A percentile compares a stretch with the other conserved stretches of the same genome.
These are phyloP conservation scores for Rhopalosiphum maidis DNA, from an alignment of 1,140 invertebrate species.

Conservation along the genomic window DNA sequence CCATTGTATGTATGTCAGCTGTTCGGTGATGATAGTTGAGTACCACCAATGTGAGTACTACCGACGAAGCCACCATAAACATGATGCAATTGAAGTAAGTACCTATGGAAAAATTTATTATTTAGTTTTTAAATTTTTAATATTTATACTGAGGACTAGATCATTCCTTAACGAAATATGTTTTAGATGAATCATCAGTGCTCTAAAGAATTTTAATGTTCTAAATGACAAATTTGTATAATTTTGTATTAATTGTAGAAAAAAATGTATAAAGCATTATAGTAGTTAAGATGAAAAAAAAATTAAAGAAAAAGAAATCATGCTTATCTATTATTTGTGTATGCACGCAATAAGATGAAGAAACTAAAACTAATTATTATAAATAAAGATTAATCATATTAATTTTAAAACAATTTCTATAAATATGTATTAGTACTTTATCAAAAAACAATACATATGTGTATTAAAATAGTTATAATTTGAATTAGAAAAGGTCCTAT, in stretches of 20 bases:
- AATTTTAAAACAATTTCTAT: constrained; percentile 9
- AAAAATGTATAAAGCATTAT: constrained; percentile 38
- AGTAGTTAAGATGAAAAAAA: background rate
- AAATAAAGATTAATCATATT: background rate
- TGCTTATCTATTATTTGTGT: constrained; percentile 31
- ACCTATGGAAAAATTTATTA: constrained; percentile 69
- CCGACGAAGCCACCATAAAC: constrained; percentile 99
- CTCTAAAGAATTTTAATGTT: background rate
- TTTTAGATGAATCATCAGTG: background rate
- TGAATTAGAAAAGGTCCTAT: background rate
- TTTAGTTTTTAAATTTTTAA: background rate
- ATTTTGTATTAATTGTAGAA: background rate
- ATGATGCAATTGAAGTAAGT: constrained; percentile 99
- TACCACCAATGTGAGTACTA: constrained; percentile 96
- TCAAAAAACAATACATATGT: background rate
- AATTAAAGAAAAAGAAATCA: constrained; percentile 23
- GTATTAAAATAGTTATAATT: background rate
- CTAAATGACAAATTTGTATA: background rate
- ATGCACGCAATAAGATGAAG: constrained; percentile 31
- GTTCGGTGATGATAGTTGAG: constrained; percentile 98
- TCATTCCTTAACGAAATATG: background rate
- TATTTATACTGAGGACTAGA: background rate
- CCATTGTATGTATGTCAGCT: constrained; percentile 96
- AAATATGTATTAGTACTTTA: background rate
- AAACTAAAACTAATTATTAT: constrained; percentile 21